These are phyloP conservation scores for Leiothrix lutea DNA, from an alignment of 2,113 vertebrate genomes.

Conservation along the genomic window DNA sequence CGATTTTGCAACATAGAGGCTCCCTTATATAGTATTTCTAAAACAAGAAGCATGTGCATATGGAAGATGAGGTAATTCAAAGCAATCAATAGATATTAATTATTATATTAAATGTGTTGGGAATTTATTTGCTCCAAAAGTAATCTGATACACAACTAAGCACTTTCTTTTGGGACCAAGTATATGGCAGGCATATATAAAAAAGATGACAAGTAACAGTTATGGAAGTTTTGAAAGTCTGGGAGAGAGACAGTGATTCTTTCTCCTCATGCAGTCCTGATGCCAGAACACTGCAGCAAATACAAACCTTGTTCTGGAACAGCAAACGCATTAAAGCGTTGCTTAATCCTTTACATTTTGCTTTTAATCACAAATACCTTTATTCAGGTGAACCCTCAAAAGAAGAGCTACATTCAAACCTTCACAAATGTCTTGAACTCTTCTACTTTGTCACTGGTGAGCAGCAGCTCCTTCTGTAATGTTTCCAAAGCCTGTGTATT, in stretches of 20 bases:
- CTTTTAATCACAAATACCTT: neutral
- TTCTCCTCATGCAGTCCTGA: neutral
- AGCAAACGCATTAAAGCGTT: neutral
- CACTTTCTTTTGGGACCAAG: neutral
- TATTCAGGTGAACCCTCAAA: neutral
- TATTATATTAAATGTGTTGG: neutral
- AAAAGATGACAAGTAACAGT: neutral
- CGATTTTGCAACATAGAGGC: neutral
- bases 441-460: conserved; percentile 77
- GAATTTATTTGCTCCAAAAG: neutral
- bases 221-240: neutral
- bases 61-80: neutral
- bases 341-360: neutral
- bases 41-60: neutral
- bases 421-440: conserved; percentile 85
- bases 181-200: neutral
- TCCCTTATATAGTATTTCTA: neutral
- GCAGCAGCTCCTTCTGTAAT: conserved; percentile 78
- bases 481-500: conserved; percentile 79
- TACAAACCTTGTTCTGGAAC: neutral
- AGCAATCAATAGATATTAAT: neutral
- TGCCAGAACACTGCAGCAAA: neutral
- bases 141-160: neutral
- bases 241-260: neutral
- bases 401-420: conserved; percentile 59